Conservation (phyloP, 2,113 vertebrate species). For the Leptocoma aspasia region DNA sequence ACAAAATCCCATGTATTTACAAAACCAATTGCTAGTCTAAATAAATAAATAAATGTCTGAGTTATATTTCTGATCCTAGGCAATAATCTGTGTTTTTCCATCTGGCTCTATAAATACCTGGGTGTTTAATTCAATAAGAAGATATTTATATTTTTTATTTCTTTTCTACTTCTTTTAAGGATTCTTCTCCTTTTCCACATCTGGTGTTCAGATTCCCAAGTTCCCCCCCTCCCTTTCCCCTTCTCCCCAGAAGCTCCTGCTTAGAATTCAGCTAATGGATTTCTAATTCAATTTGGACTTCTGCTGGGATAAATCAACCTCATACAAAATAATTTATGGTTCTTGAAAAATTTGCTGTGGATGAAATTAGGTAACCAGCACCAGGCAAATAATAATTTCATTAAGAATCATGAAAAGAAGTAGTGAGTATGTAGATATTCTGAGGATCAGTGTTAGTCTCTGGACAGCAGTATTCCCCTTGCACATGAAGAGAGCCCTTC, state of each 20-base stretch:
- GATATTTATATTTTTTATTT: conserved; percentile 23
- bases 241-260: neutral
- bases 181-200: neutral
- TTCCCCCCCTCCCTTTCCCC: neutral
- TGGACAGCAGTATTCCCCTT: neutral
- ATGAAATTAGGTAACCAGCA: conserved; percentile 47
- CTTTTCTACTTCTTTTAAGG: neutral
- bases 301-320: conserved; percentile 60
- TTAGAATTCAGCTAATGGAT: conserved; percentile 66
- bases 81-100: neutral
- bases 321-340: conserved; percentile 60
- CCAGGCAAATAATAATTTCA: conserved; percentile 19
- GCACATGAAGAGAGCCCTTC: neutral
- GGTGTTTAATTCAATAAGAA: conserved; percentile 34
- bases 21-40: neutral
- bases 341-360: conserved; percentile 44
- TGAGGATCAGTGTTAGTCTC: neutral
- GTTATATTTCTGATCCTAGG: neutral
- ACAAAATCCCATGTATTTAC: conserved; percentile 1
- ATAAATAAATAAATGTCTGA: neutral
- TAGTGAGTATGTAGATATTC: neutral
- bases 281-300: conserved; percentile 63
- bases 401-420: neutral
- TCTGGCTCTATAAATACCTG: neutral
- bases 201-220: conserved; percentile 1